Conservation (phyloP, 2,888 invertebrate genomes). For the Oxytorus armatus region DNA sequence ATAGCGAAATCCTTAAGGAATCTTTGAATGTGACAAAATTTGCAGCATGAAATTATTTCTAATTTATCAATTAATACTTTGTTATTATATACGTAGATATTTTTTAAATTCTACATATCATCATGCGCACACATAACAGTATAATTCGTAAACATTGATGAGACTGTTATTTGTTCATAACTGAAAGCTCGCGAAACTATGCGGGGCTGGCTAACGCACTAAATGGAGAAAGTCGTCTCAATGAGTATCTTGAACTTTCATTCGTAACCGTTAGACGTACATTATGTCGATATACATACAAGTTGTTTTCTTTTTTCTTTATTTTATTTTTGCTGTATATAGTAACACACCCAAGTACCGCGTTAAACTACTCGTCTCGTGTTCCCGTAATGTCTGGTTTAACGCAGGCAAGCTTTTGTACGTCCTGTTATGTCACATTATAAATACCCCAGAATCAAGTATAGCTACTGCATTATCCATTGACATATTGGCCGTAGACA, state of each 20-base stretch:
- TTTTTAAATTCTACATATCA: background rate
- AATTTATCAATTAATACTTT: too few species aligned
- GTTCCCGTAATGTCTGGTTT: constrained; percentile 45
- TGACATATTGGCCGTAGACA: constrained; percentile 3
- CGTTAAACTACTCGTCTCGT: too few species aligned
- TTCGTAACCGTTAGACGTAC: constrained; percentile 62
- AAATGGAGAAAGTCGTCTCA: constrained; percentile 63
- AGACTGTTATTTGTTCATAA: constrained; percentile 33
- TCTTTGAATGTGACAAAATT: too few species aligned
- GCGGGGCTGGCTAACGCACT: constrained; percentile 14
- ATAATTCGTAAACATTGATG: background rate
- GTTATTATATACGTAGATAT: too few species aligned
- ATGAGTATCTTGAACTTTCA: constrained; percentile 61
- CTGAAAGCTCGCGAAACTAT: constrained; percentile 50
- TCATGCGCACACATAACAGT: background rate
- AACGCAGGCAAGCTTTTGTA: constrained; percentile 23
- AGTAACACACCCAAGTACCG: background rate
- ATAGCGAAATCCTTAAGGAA: too few species aligned
- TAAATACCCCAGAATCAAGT: constrained; percentile 9
- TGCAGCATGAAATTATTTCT: too few species aligned
- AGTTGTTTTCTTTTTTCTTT: too few species aligned
- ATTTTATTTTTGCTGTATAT: constrained; percentile 19
- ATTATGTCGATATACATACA: constrained; percentile 26
- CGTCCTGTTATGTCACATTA: constrained; percentile 61
- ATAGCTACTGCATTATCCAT: constrained; percentile 15